These are phyloP conservation scores for Chaitophorus viminalis DNA, from an alignment of 2,888 invertebrate genomes.

Conservation along the genomic window DNA sequence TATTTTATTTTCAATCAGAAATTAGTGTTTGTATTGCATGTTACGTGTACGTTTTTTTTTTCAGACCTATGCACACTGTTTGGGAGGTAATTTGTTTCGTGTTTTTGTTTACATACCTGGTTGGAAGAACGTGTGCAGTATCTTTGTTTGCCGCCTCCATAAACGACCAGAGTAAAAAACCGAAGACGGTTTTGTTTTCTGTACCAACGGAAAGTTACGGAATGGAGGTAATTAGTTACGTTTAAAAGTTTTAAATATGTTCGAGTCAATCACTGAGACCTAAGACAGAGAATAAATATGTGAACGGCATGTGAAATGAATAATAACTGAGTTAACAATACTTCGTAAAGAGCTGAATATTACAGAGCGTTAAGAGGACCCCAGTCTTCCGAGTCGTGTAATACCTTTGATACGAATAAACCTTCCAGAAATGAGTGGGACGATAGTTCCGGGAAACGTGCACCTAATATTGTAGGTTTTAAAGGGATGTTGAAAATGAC, in stretches of 20 bases:
- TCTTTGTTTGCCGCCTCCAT: slow-evolving; percentile 74
- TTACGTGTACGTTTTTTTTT: background rate
- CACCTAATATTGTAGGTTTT: too few relatives aligned
- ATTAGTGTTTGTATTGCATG: too few relatives aligned
- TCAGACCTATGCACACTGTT: slow-evolving; percentile 64
- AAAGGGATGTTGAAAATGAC: too few relatives aligned
- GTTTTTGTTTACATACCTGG: slow-evolving; percentile 75
- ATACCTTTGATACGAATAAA: too few relatives aligned
- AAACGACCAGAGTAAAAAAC: slow-evolving; percentile 71
- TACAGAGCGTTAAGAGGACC: background rate
- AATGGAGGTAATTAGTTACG: slow-evolving; percentile 70
- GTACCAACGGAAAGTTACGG: slow-evolving; percentile 74
- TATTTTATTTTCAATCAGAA: background rate
- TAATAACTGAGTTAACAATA: too few relatives aligned
- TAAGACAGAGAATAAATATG: background rate
- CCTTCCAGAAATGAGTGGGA: too few relatives aligned
- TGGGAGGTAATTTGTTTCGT: slow-evolving; percentile 71
- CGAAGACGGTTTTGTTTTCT: slow-evolving; percentile 73
- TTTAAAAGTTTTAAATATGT: background rate
- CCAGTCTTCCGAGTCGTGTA: too few relatives aligned
- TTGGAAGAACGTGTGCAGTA: slow-evolving; percentile 73
- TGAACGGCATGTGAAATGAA: background rate
- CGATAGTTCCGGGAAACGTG: too few relatives aligned
- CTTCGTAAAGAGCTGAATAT: background rate
- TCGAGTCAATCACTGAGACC: background rate